Base-by-base conservation (phyloP, 2,888 invertebrate species). In the Eupithecia subumbrata region DNA sequence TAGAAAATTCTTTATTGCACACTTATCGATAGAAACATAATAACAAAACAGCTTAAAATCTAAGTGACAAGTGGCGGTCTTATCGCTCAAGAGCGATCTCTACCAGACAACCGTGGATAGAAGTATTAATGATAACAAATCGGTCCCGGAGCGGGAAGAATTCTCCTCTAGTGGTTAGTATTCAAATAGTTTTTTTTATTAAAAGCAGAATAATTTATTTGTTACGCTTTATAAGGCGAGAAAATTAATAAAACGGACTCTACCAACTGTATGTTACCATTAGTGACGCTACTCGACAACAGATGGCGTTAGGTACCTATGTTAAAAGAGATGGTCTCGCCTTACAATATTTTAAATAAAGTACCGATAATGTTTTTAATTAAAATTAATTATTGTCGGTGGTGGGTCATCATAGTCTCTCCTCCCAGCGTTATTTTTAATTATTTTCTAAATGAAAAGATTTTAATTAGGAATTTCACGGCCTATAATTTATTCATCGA, bases 261-360 rank as follows among this genome's bases (percentile, higher is more conserved):
- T 63, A 64, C 45, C 34, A 37, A 72, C 16, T 48, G 8, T 8
- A 8, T 60, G 18, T 22, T 25, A 7, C 2, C 9, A 25, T 72
- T 72, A 72, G 72, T 78, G 11, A 63, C 12, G 73, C 81, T 81
- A 79, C 76, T 78, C 77, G 22, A 45, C 60, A 74, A 74, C 60
- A 81, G 81, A 77, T 81, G 81, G 75, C 79, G 79, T 22, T 22
- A 56, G 12, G 56, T 69, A 40, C 9, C 8, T 34, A 1, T 8
- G 1, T 64, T 9, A 1, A 18, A 34, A 34, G 18, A 8, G 12
- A 64, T 2, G 12, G 22, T 22, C 2, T 63, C 30, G 11, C 16
- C 5, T 25, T 64, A 16, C 5, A 30, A 63, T 60, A 11, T 63
- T 45, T 3, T 16, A 30, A n/a, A n/a, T n/a, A n/a, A 12, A 14